Evolutionary conservation across 1,140 invertebrate genomes (phyloP), one percentile per base, ranked within the genome.

Genomic region (Zelostemma sp.): DNA sequence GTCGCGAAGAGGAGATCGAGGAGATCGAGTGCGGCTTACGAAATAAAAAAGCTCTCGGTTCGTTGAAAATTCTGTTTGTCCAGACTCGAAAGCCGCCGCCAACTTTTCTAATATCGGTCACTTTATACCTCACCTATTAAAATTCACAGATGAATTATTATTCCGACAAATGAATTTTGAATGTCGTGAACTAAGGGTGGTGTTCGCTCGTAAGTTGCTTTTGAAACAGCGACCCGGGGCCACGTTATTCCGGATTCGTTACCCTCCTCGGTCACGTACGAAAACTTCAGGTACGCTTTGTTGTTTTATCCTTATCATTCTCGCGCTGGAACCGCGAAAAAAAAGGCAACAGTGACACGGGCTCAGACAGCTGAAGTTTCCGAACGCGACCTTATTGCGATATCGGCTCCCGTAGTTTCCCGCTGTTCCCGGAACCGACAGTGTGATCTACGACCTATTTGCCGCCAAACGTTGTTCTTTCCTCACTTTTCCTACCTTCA

Each of bases 1-100:
- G 41, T 45, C 47, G 45, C 6, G 54, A 25, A 31, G 53, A 43
- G 9, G 55, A 50, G 25, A 43, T 38, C 47, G 25, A 45, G 16
- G 33, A 54, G 51, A 53, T 41, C 45, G 18, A 48, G 66, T 8
- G 3, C 54, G 59, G 62, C 33, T 74, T 67, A 72, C 74, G 69
- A 75, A 76, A 68, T 78, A 73, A 74, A 78, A 78, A 75, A 76
- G 71, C 75, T 75, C 71, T 67, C 63, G 50, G 69, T 78, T 77
- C 79, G 73, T 66, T 72, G 75, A 53, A 60, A 69, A 59, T 50
- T 71, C 70, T 51, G 49, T 57, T 57, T 17, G 61, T 19, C 38
- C 38, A 43, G 46, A 38, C 35, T 57, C 55, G 40, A 49, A 55
- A 55, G 31, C 19, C 33, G 45, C 60, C 43, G 43, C 45, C 60